Conservation (phyloP, 2,888 invertebrate species). For the Lepidocyrtoides sp. region DNA sequence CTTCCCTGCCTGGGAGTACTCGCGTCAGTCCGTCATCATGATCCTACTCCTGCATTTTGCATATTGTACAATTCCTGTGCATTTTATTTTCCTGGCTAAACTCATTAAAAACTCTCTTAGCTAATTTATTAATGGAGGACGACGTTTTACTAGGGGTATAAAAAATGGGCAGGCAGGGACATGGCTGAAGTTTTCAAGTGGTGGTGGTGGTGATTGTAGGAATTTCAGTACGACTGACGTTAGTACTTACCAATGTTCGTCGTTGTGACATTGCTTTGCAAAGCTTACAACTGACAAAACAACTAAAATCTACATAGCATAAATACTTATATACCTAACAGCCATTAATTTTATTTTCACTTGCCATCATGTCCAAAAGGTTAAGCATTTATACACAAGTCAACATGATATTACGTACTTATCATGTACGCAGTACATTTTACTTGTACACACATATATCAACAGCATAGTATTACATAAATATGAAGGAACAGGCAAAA, state of each 20-base stretch:
- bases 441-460: too few species aligned
- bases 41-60: neutral
- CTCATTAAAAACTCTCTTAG: slow-evolving; percentile 51
- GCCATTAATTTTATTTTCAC: slow-evolving; percentile 26
- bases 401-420: too few species aligned
- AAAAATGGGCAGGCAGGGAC: slow-evolving; percentile 9
- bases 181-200: neutral
- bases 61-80: neutral
- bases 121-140: slow-evolving; percentile 48
- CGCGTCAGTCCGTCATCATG: neutral
- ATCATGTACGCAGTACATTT: too few species aligned
- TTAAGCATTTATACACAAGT: neutral
- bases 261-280: neutral
- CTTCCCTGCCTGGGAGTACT: neutral
- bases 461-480: neutral
- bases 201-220: neutral
- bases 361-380: neutral
- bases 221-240: too few species aligned
- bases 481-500: neutral
- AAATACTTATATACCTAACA: too few species aligned
- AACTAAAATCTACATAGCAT: neutral
- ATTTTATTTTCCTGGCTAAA: slow-evolving; percentile 27
- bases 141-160: slow-evolving; percentile 5
- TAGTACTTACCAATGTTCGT: too few species aligned
- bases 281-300: neutral